Conservation (phyloP, 2,113 vertebrate genomes). For the Sprattus sprattus region DNA sequence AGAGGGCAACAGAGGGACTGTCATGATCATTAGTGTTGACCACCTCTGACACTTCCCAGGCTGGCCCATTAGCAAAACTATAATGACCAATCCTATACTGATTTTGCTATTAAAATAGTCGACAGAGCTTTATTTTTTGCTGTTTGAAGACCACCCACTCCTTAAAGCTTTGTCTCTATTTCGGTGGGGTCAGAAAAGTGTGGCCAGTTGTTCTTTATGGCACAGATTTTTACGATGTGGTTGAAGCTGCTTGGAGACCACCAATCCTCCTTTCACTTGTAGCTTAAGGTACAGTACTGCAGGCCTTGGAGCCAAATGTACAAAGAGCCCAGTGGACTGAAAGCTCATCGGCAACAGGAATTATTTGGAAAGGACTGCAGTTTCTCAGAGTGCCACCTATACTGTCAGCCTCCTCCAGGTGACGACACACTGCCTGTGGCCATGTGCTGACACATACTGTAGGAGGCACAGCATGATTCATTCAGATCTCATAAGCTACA, state of each 20-base stretch:
- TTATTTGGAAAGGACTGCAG: background rate
- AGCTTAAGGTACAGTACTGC: constrained; percentile 51
- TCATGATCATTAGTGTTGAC: background rate
- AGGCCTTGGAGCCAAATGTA: background rate
- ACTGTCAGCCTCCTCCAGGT: background rate
- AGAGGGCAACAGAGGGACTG: background rate
- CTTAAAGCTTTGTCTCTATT: constrained; percentile 69
- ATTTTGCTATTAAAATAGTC: background rate
- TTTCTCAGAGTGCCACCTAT: background rate
- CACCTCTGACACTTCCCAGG: background rate
- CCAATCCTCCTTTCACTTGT: constrained; percentile 70
- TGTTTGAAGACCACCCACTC: constrained; percentile 72
- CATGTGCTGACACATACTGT: background rate
- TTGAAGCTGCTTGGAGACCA: constrained; percentile 74
- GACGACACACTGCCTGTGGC: background rate
- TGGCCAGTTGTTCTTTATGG: constrained; percentile 78
- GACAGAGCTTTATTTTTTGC: constrained; percentile 36
- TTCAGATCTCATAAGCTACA: background rate
- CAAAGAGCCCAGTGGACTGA: background rate
- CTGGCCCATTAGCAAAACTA: background rate
- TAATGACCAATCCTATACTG: background rate
- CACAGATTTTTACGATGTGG: constrained; percentile 74
- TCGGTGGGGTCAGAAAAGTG: constrained; percentile 71
- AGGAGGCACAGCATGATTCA: background rate
- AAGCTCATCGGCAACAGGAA: background rate